Percentiles rank a stretch among this genome's conserved stretches.
phyloP scores from a whole-genome alignment of 2,113 vertebrate genomes.

The Ploceus nigricollis region DNA sequence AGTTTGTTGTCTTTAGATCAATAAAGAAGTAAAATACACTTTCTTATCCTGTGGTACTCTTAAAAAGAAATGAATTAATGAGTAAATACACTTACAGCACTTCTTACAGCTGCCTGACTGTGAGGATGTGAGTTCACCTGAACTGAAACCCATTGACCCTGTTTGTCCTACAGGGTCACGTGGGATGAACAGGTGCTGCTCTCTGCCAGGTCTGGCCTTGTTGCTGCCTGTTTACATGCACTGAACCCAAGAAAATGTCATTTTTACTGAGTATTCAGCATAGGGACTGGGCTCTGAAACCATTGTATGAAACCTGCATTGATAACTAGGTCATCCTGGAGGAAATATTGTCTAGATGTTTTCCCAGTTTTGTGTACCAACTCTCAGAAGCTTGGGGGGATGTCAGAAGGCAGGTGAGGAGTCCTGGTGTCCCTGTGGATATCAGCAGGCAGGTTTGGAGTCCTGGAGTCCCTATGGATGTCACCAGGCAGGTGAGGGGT shows the following conservation, averaged over 20 bases:
- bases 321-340: background rate
- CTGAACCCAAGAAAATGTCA: background rate
- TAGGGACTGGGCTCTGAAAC: background rate
- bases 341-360: background rate
- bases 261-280: background rate
- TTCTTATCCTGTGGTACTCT: background rate
- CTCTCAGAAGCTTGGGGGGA: background rate
- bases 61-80: background rate
- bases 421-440: accelerated
- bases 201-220: background rate
- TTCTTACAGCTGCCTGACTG: background rate
- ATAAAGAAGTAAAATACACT: background rate
- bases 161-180: background rate
- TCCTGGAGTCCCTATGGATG: accelerated
- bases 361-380: background rate
- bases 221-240: background rate
- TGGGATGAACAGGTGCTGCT: background rate
- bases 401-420: background rate
- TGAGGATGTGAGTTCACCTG: background rate
- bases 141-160: background rate
- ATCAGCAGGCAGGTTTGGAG: background rate
- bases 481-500: background rate
- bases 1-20: background rate
- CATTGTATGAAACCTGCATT: background rate
- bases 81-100: background rate